Evolutionary conservation across 2,113 vertebrate species (phyloP).

Genomic region (Nycticebus coucang): DNA sequence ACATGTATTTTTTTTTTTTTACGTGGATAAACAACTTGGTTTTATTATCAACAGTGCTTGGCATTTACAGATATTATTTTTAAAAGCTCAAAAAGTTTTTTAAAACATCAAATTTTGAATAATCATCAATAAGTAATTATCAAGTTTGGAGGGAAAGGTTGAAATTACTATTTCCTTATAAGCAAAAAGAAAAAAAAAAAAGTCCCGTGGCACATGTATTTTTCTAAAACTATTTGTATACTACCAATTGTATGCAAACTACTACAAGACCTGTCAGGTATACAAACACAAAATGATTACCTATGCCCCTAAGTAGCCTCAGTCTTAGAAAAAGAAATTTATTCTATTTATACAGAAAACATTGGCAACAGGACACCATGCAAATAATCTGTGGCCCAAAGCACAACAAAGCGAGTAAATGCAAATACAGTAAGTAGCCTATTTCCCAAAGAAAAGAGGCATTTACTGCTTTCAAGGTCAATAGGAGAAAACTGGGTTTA

Average conservation of each 20-base stretch:
- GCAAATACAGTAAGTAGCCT: not conserved
- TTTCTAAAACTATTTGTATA: slow-evolving; percentile 40
- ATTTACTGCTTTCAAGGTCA: not conserved
- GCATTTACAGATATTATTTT: too few relatives aligned
- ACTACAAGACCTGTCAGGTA: not conserved
- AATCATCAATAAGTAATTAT: too few relatives aligned
- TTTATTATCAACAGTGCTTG: too few relatives aligned
- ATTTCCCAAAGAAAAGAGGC: slow-evolving; percentile 27
- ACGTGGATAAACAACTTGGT: too few relatives aligned
- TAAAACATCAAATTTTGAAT: too few relatives aligned
- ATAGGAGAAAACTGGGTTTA: not conserved
- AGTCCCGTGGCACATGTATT: not conserved
- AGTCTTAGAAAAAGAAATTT: slow-evolving; percentile 14
- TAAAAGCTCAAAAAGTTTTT: too few relatives aligned
- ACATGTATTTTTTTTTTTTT: not conserved
- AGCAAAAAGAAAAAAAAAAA: too few relatives aligned
- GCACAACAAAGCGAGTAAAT: not conserved
- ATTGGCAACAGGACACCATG: not conserved
- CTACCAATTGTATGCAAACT: not conserved
- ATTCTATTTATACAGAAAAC: not conserved
- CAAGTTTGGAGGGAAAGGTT: too few relatives aligned
- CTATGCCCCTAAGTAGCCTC: not conserved
- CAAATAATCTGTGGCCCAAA: not conserved
- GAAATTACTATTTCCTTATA: too few relatives aligned
- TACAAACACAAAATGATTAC: not conserved